Percentiles rank a stretch among this genome's conserved stretches.
phyloP scores from a whole-genome alignment of 2,797 vertebrate genomes.

The Philypnodon macrostomus region DNA sequence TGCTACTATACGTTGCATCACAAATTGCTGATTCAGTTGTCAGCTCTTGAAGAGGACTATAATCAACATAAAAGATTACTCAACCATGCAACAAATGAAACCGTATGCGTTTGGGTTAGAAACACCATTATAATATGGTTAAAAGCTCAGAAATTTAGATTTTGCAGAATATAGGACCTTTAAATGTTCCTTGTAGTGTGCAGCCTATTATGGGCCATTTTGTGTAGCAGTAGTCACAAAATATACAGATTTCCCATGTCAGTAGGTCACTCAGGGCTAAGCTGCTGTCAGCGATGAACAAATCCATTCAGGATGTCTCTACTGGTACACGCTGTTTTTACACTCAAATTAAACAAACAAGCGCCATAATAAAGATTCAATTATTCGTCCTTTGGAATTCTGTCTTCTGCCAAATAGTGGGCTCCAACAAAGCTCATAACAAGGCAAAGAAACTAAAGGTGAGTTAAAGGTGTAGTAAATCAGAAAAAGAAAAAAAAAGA shows the following conservation, averaged over 20 bases:
- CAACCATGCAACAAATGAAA: too few species aligned
- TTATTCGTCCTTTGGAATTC: not conserved
- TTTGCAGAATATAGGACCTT: too few species aligned
- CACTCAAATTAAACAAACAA: constrained; percentile 4
- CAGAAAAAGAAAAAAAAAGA: constrained; percentile 8
- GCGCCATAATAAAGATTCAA: constrained; percentile 32
- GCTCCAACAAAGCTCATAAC: not conserved
- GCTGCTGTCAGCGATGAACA: constrained; percentile 37
- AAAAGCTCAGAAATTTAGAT: too few species aligned
- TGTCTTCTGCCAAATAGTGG: constrained; percentile 13
- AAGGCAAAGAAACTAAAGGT: constrained; percentile 10
- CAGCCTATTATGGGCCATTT: constrained; percentile 33
- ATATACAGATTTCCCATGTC: too few species aligned
- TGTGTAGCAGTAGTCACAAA: too few species aligned
- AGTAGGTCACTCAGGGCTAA: constrained; percentile 59
- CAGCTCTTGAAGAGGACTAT: too few species aligned
- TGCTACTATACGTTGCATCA: constrained; percentile 11
- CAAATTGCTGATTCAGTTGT: too few species aligned
- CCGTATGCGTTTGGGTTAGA: too few species aligned
- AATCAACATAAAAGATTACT: too few species aligned
- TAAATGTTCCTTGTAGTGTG: too few species aligned
- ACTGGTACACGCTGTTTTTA: constrained; percentile 11
- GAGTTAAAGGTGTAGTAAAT: too few species aligned
- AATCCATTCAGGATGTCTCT: constrained; percentile 14
- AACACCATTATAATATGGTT: too few species aligned